These are phyloP conservation scores for Xestia sexstrigata DNA, from an alignment of 2,888 invertebrate genomes.

Conservation along the genomic window DNA sequence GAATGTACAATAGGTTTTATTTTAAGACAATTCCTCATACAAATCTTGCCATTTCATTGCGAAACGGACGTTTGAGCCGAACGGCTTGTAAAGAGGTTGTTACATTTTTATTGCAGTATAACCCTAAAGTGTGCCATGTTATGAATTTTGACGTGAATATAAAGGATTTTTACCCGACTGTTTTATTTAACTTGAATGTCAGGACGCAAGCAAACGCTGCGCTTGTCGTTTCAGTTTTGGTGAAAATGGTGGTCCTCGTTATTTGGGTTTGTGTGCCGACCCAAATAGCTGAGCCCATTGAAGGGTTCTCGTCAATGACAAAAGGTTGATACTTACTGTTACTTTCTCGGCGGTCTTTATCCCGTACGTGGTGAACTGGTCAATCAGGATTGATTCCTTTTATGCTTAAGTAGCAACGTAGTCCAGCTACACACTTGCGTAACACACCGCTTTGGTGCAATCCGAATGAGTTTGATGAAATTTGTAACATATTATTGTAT, in stretches of 20 bases:
- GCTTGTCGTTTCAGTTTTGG: slow-evolving; percentile 32
- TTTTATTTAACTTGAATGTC: slow-evolving; percentile 23
- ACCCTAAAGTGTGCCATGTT: slow-evolving; percentile 36
- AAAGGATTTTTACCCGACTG: slow-evolving; percentile 13
- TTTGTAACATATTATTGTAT: not conserved
- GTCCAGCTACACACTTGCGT: not conserved
- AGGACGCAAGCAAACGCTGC: slow-evolving; percentile 15
- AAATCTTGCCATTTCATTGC: slow-evolving; percentile 15
- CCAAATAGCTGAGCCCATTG: slow-evolving; percentile 44
- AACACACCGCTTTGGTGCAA: not conserved
- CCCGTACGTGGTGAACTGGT: not conserved
- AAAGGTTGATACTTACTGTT: slow-evolving; percentile 21
- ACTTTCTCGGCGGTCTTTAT: slow-evolving; percentile 3
- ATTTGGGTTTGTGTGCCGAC: slow-evolving; percentile 41
- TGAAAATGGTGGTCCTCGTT: slow-evolving; percentile 22
- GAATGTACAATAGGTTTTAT: not conserved
- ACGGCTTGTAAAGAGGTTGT: slow-evolving; percentile 32
- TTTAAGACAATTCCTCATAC: not conserved
- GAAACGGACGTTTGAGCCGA: slow-evolving; percentile 11
- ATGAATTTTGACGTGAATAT: slow-evolving; percentile 39
- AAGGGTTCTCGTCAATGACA: slow-evolving; percentile 21
- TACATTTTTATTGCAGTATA: slow-evolving; percentile 41
- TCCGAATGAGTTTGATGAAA: not conserved
- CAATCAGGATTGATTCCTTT: not conserved
- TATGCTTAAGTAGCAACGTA: not conserved